Conservation (phyloP, 2,797 vertebrate genomes). For the Pseudochromis fuscus region DNA sequence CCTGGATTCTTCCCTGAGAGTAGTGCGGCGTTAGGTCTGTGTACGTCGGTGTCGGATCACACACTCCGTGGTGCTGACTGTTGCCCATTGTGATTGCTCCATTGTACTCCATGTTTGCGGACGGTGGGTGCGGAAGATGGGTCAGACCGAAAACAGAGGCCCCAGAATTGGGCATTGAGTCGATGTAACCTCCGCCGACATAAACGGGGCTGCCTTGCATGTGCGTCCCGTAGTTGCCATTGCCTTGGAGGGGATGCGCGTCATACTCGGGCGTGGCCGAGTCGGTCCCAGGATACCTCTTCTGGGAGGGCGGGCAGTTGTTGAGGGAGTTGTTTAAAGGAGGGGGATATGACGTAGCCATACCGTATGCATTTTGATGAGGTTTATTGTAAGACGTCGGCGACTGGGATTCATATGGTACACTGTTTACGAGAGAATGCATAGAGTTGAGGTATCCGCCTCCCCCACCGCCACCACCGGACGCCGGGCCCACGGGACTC, state of each 20-base stretch:
- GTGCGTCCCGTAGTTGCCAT: constrained; percentile 93
- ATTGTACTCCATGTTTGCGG: constrained; percentile 94
- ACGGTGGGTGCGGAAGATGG: constrained; percentile 92
- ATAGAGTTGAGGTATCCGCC: constrained; percentile 96
- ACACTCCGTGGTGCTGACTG: constrained; percentile 94
- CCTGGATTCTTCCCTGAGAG: constrained; percentile 99
- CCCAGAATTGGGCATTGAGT: constrained; percentile 92
- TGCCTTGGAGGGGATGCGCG: constrained; percentile 93
- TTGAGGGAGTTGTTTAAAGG: constrained; percentile 91
- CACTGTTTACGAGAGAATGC: constrained; percentile 97
- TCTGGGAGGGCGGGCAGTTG: constrained; percentile 94
- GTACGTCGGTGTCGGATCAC: constrained; percentile 94
- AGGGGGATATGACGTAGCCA: constrained; percentile 91
- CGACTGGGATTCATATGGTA: constrained; percentile 94
- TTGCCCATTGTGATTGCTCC: constrained; percentile 93
- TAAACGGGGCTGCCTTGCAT: constrained; percentile 97
- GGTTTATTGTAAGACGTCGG: constrained; percentile 94
- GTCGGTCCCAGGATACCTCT: constrained; percentile 92
- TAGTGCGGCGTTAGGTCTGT: constrained; percentile 98
- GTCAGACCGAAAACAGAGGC: constrained; percentile 95
- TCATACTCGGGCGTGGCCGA: constrained; percentile 95
- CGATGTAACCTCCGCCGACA: constrained; percentile 94
- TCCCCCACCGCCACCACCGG: constrained; percentile 71
- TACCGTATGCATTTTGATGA: constrained; percentile 92
- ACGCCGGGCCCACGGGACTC: constrained; percentile 89